Conservation (phyloP, 2,797 vertebrate genomes). For the Ambastaia sidthimunki region DNA sequence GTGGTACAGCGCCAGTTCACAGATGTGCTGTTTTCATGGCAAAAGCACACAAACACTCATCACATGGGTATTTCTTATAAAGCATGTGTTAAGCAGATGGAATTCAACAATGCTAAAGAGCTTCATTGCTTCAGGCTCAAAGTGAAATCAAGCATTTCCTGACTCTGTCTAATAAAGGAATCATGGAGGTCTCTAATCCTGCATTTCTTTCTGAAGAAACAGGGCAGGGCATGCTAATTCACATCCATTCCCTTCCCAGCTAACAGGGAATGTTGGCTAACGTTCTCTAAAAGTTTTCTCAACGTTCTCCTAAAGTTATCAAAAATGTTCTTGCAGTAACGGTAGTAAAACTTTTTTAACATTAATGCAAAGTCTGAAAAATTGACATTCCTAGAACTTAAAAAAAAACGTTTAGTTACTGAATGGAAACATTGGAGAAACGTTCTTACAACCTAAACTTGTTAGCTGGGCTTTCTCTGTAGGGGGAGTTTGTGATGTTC, state of each 20-base stretch:
- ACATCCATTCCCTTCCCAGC: constrained; percentile 20
- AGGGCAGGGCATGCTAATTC: constrained; percentile 59
- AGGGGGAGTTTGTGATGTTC: constrained; percentile 13
- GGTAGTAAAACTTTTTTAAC: no score
- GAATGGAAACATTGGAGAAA: no score
- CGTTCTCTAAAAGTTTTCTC: no score
- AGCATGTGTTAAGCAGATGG: constrained; percentile 29
- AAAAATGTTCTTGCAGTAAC: no score
- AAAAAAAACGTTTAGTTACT: no score
- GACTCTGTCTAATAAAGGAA: not conserved
- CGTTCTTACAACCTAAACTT: no score
- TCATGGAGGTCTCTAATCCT: constrained; percentile 25
- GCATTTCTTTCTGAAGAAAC: constrained; percentile 38
- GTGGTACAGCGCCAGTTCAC: constrained; percentile 38
- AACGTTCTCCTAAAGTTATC: no score
- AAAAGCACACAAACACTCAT: constrained; percentile 15
- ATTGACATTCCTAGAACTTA: no score
- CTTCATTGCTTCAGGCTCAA: not conserved
- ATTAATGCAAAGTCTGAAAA: no score
- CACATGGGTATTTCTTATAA: constrained; percentile 17
- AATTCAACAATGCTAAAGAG: constrained; percentile 20
- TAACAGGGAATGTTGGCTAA: no score
- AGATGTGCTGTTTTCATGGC: constrained; percentile 43
- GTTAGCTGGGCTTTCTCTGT: not conserved
- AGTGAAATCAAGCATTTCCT: not conserved